Conservation (phyloP, 2,888 invertebrate species). For the Bombyx huttoni region DNA sequence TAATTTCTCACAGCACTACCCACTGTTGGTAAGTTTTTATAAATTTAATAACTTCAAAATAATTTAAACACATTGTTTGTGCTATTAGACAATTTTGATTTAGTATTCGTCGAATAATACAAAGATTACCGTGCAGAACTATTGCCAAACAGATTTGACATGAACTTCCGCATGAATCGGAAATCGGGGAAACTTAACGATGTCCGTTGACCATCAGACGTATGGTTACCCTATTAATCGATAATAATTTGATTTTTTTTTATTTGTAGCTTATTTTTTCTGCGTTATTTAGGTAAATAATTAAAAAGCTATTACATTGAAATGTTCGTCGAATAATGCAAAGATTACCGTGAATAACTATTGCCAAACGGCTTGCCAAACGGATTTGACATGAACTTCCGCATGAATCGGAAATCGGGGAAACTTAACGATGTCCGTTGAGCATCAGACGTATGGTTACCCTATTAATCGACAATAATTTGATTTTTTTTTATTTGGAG, state of each 20-base stretch:
- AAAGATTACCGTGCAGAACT: too few relatives aligned
- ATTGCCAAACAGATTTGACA: background rate
- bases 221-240: background rate
- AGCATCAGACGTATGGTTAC: background rate
- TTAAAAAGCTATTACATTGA: background rate
- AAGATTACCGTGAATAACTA: too few relatives aligned
- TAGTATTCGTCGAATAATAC: too few relatives aligned
- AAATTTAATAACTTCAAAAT: too few relatives aligned
- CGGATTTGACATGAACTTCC: background rate
- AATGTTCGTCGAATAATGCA: too few relatives aligned
- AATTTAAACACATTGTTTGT: too few relatives aligned
- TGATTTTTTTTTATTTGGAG: background rate
- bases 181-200: background rate
- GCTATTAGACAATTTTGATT: too few relatives aligned
- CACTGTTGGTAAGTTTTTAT: too few relatives aligned
- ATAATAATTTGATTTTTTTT: background rate
- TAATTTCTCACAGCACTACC: too few relatives aligned
- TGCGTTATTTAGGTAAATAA: too few relatives aligned
- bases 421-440: background rate
- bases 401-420: constrained; percentile 2
- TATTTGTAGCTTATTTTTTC: background rate
- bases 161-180: constrained; percentile 3
- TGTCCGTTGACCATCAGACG: background rate
- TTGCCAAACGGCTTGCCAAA: background rate
- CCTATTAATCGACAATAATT: background rate